A percentile compares a stretch with the other conserved stretches of the same genome.
Conservation (phyloP, 2,797 vertebrate species). For the Mormyrus proboscirostris region DNA sequence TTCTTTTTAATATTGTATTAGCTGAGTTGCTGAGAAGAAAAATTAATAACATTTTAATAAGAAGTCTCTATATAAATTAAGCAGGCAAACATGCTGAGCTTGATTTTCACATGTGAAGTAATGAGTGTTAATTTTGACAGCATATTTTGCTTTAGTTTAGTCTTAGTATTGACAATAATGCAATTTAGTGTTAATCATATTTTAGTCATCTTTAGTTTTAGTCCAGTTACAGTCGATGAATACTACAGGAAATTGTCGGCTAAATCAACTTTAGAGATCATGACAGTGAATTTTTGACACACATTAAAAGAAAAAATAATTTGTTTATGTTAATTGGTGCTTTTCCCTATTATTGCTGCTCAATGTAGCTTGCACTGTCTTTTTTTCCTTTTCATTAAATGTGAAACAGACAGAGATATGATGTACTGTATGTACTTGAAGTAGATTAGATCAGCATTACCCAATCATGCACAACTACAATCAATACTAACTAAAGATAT, state of each 20-base stretch:
- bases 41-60: too few species aligned
- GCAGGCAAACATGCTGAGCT: too few species aligned
- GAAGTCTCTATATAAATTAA: too few species aligned
- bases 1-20: too few species aligned
- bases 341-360: neutral
- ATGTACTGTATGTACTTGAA: neutral
- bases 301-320: neutral
- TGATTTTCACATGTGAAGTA: neutral
- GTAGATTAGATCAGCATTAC: neutral
- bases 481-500: neutral
- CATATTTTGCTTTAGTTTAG: too few species aligned
- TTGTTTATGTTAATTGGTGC: neutral
- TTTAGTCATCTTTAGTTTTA: too few species aligned
- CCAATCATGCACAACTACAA: neutral
- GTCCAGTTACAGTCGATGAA: neutral
- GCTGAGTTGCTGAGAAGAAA: too few species aligned
- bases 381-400: neutral
- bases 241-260: neutral
- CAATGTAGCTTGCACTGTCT: neutral
- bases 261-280: neutral
- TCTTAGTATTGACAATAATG: too few species aligned
- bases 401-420: neutral
- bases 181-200: too few species aligned
- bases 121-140: too few species aligned
- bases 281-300: neutral